A percentile compares a stretch with the other conserved stretches of the same genome.
Evolutionary conservation across 2,797 vertebrate genomes (phyloP).

Genomic region (Nannoperca australis): DNA sequence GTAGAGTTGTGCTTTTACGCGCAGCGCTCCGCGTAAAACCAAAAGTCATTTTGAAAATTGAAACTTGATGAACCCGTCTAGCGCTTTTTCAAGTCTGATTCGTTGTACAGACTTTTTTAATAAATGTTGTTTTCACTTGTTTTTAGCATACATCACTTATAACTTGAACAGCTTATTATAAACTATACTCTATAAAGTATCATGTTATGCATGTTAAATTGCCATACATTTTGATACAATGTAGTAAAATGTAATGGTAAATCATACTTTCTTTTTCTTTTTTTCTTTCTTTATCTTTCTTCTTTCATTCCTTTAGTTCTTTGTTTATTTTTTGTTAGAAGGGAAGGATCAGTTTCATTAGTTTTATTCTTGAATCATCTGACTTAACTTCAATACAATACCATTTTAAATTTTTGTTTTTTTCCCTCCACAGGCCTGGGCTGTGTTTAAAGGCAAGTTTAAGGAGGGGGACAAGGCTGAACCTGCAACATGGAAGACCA

Average conservation of each 20-base stretch:
- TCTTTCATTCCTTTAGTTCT: background rate
- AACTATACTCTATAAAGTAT: background rate
- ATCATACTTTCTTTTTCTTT: background rate
- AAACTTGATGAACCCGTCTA: background rate
- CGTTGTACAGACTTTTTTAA: background rate
- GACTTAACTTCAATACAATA: background rate
- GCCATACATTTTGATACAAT: background rate
- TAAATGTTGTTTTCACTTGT: background rate
- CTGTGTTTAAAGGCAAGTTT: slow-evolving; percentile 98
- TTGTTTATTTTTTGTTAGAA: background rate
- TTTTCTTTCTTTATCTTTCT: background rate
- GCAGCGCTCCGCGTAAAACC: slow-evolving; percentile 2
- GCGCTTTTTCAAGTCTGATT: background rate
- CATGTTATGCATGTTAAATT: background rate
- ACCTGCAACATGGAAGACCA: slow-evolving; percentile 98
- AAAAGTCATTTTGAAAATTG: background rate
- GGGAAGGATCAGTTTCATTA: background rate
- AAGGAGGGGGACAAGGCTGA: slow-evolving; percentile 98
- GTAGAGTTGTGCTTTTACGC: background rate
- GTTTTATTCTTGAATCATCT: background rate
- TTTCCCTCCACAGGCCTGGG: slow-evolving; percentile 90
- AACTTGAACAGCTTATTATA: background rate
- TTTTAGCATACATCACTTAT: background rate
- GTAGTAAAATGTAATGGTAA: background rate
- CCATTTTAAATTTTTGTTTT: background rate